These are phyloP conservation scores for Streblospio benedicti DNA, from an alignment of 1,140 invertebrate species.

Conservation along the genomic window DNA sequence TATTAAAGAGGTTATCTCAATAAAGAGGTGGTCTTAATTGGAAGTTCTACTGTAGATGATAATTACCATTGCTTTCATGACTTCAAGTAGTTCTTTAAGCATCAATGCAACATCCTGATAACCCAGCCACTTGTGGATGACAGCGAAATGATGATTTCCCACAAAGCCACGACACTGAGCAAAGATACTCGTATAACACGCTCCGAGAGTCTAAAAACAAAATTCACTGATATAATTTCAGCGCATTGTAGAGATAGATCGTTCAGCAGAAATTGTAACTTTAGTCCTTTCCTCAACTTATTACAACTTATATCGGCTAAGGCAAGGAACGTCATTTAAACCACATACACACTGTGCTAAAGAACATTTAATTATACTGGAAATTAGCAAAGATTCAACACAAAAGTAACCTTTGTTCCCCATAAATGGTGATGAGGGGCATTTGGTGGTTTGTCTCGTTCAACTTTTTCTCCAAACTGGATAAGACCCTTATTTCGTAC, in stretches of 20 bases:
- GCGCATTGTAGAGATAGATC: too few species aligned
- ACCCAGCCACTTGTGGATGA: constrained; percentile 85
- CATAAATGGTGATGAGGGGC: constrained; percentile 89
- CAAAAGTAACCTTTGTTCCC: constrained; percentile 88
- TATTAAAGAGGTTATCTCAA: too few species aligned
- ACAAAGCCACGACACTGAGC: constrained; percentile 81
- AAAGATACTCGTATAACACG: constrained; percentile 86
- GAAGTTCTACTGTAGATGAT: too few species aligned
- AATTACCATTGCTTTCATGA: constrained; percentile 8
- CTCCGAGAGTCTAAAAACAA: constrained; percentile 55
- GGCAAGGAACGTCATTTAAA: too few species aligned
- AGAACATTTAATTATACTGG: too few species aligned
- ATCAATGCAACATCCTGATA: constrained; percentile 98
- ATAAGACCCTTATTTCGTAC: constrained; percentile 9
- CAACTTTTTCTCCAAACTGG: constrained; percentile 58
- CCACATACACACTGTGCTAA: too few species aligned
- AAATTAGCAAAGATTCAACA: too few species aligned
- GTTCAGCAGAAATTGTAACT: too few species aligned
- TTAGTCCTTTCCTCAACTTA: too few species aligned
- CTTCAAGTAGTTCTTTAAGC: constrained; percentile 78
- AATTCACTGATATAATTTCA: too few species aligned
- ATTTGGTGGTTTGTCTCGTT: constrained; percentile 84
- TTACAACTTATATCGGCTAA: too few species aligned
- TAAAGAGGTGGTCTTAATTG: too few species aligned
- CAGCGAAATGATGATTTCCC: constrained; percentile 83